Conservation (phyloP, 2,888 invertebrate genomes). For the Megaustenia siamemsis region DNA sequence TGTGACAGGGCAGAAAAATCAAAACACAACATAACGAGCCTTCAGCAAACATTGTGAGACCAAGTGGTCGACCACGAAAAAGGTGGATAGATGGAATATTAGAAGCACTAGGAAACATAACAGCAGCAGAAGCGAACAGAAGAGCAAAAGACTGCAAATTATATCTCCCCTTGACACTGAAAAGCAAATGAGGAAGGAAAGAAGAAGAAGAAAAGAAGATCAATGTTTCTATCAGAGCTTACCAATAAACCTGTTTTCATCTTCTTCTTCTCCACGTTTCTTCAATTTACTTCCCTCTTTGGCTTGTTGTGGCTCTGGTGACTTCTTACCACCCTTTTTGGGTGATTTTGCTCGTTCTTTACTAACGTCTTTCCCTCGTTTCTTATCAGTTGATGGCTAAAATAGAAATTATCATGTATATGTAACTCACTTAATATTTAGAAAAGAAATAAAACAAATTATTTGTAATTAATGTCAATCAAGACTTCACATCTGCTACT, state of each 20-base stretch:
- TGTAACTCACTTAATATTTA: neutral
- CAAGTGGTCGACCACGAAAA: no score
- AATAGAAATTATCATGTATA: neutral
- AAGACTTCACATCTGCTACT: neutral
- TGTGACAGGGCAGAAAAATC: no score
- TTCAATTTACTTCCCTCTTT: slow-evolving; percentile 78
- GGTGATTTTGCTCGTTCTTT: slow-evolving; percentile 75
- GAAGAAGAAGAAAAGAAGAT: neutral
- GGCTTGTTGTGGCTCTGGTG: slow-evolving; percentile 77
- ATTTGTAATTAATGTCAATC: no score
- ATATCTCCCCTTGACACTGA: no score
- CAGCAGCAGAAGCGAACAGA: no score
- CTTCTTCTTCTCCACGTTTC: slow-evolving; percentile 79
- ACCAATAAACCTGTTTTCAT: slow-evolving; percentile 79
- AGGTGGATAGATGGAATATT: no score
- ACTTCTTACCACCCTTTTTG: slow-evolving; percentile 78
- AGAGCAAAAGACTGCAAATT: no score
- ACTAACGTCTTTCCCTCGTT: slow-evolving; percentile 64
- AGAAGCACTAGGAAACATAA: no score
- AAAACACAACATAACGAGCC: no score
- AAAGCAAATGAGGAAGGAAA: neutral
- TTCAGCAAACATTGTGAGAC: no score
- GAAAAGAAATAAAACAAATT: neutral
- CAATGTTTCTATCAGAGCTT: slow-evolving; percentile 31
- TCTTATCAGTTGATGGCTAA: slow-evolving; percentile 48